Conservation (phyloP, 2,888 invertebrate genomes). For the Tupiocoris notatus region DNA sequence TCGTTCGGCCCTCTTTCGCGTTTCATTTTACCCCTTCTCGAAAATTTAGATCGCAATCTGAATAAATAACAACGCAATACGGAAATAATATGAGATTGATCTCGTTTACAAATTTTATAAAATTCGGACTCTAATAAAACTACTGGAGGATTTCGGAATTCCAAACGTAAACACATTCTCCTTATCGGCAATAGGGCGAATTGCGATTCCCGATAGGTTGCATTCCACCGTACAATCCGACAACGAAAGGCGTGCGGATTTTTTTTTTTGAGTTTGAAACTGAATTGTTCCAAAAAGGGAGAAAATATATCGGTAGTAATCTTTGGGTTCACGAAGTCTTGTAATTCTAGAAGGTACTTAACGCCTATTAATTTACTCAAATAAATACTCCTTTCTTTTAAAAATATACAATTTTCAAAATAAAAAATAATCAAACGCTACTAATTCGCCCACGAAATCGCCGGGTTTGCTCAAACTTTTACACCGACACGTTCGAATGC, state of each 20-base stretch:
- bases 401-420: slow-evolving; percentile 31
- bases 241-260: no score
- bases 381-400: slow-evolving; percentile 36
- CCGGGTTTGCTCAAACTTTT: not conserved
- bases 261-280: not conserved
- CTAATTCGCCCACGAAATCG: slow-evolving; percentile 7
- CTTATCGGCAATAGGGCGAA: no score
- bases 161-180: not conserved
- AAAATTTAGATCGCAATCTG: not conserved
- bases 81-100: no score
- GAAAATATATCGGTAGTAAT: slow-evolving; percentile 19
- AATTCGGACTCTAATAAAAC: not conserved
- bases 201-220: no score
- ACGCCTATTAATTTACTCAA: slow-evolving; percentile 24
- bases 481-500: no score
- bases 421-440: not conserved
- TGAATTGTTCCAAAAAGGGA: not conserved
- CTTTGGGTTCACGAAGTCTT: slow-evolving; percentile 39
- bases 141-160: not conserved
- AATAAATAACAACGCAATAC: no score
- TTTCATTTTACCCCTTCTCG: not conserved
- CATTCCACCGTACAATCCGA: no score
- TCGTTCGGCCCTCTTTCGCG: no score
- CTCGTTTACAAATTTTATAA: not conserved
- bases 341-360: slow-evolving; percentile 37